These are phyloP conservation scores for Centropyge bicolor DNA, from an alignment of 2,797 vertebrate species.

Conservation along the genomic window DNA sequence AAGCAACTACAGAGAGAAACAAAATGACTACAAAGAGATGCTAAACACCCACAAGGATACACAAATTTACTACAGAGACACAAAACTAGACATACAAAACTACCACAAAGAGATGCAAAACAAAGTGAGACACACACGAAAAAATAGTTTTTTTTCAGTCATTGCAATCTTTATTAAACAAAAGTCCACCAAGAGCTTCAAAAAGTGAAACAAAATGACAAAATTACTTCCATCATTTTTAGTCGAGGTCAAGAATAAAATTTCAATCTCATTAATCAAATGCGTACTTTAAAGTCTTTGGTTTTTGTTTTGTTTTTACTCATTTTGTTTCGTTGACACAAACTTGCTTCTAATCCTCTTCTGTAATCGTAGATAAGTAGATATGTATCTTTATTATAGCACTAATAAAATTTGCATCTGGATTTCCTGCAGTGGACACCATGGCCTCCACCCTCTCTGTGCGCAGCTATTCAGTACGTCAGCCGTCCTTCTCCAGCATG, in stretches of 20 bases:
- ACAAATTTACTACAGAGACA: background rate
- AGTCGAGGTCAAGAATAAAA: background rate
- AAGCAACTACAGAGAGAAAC: background rate
- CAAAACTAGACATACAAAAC: background rate
- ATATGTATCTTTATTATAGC: too few species aligned
- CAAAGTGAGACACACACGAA: background rate
- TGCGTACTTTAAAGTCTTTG: background rate
- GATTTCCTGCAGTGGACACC: constrained; percentile 54
- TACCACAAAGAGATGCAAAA: background rate
- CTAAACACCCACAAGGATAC: background rate
- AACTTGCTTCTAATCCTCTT: too few species aligned
- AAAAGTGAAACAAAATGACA: background rate
- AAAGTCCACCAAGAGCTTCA: background rate
- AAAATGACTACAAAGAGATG: background rate
- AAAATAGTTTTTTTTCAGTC: background rate
- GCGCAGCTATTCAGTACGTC: constrained; percentile 80
- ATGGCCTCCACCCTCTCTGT: constrained; percentile 82
- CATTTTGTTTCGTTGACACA: too few species aligned
- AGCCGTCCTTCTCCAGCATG: constrained; percentile 83
- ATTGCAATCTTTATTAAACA: background rate
- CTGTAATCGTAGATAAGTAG: too few species aligned
- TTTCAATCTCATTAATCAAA: background rate
- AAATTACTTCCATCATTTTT: background rate
- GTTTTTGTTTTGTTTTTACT: background rate
- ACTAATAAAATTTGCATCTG: background rate